Evolutionary conservation across 2,113 vertebrate species (phyloP).

Genomic region (Aspiorhynchus laticeps): DNA sequence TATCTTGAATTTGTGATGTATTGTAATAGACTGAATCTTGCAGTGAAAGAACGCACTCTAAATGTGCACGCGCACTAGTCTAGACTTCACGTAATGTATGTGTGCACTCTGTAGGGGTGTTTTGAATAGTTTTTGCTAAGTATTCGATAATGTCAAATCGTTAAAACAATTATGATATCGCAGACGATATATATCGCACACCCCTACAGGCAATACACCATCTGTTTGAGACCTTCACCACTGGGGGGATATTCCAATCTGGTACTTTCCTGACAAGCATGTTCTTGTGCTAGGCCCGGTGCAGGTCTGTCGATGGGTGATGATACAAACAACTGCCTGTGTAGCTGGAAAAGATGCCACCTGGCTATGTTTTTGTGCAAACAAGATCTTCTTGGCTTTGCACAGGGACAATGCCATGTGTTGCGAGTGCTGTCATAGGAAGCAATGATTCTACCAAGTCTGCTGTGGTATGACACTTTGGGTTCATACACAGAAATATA

Average conservation of each 20-base stretch:
- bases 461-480: background rate
- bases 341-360: slow-evolving; percentile 9
- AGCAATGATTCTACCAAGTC: slow-evolving; percentile 9
- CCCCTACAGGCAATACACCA: background rate
- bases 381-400: slow-evolving; percentile 9
- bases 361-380: slow-evolving; percentile 20
- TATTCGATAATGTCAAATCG: too few relatives aligned
- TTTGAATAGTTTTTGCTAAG: too few relatives aligned
- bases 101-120: too few relatives aligned
- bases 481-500: background rate
- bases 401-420: slow-evolving; percentile 38
- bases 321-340: background rate
- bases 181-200: too few relatives aligned
- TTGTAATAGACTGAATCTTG: too few relatives aligned
- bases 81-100: too few relatives aligned
- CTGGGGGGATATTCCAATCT: background rate
- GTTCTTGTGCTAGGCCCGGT: background rate
- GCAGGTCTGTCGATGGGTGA: background rate
- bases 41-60: too few relatives aligned
- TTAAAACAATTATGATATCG: too few relatives aligned
- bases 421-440: background rate
- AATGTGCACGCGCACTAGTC: too few relatives aligned
- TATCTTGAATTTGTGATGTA: too few relatives aligned
- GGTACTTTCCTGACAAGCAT: background rate
- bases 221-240: background rate